Evolutionary conservation across 2,113 vertebrate species (phyloP).

Genomic region (Athene noctua): DNA sequence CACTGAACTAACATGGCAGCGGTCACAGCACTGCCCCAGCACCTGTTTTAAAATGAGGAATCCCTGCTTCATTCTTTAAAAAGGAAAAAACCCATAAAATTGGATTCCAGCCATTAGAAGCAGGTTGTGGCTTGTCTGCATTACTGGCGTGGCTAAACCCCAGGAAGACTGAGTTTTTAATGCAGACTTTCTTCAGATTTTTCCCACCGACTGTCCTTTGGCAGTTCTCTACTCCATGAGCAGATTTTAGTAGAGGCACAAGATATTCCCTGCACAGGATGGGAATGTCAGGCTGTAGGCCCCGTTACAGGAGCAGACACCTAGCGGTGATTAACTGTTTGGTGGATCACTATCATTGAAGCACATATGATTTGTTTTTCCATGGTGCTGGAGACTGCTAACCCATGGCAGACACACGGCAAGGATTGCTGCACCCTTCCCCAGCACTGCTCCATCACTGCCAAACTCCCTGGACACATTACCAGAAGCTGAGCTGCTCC

Average conservation of each 20-base stretch:
- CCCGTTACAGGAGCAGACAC: not conserved
- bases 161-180: not conserved
- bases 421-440: not conserved
- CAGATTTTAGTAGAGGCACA: not conserved
- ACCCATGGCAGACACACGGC: not conserved
- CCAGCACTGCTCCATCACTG: accelerated
- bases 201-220: not conserved
- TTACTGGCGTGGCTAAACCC: not conserved
- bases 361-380: not conserved
- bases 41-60: not conserved
- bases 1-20: not conserved
- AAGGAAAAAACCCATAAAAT: not conserved
- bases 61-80: not conserved
- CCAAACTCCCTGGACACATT: not conserved
- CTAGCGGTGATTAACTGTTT: not conserved
- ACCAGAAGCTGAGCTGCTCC: not conserved
- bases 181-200: not conserved
- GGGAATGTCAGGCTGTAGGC: not conserved
- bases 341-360: not conserved
- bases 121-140: not conserved
- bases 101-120: not conserved
- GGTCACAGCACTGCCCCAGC: not conserved
- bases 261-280: not conserved
- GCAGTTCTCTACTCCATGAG: not conserved
- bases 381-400: not conserved